phyloP scores from a whole-genome alignment of 2,888 invertebrate species.

The Archips crataeganus region DNA sequence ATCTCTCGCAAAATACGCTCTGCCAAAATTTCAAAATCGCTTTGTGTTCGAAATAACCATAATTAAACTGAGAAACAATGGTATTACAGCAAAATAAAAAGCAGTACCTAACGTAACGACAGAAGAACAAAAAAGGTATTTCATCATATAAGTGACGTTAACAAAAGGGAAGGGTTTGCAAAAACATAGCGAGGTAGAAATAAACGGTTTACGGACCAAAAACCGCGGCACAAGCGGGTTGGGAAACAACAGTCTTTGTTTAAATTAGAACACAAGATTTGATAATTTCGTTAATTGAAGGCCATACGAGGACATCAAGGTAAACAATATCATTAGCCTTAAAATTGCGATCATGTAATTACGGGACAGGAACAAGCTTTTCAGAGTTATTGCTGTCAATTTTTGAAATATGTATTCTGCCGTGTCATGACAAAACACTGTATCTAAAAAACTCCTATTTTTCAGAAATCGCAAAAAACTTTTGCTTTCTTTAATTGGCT shows the following conservation, averaged over 20 bases:
- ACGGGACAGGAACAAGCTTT: not conserved
- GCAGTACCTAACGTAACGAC: conserved; percentile 33
- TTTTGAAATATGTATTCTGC: not conserved
- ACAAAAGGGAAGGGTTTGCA: conserved; percentile 37
- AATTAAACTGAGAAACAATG: conserved; percentile 34
- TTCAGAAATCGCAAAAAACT: no score
- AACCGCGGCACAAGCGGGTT: conserved; percentile 34
- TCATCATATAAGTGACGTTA: conserved; percentile 33
- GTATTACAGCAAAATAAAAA: conserved; percentile 34
- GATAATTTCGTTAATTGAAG: conserved; percentile 13
- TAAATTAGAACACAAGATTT: conserved; percentile 9
- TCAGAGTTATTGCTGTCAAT: not conserved
- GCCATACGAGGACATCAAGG: conserved; percentile 30
- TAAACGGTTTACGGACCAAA: conserved; percentile 40
- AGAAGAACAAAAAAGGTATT: conserved; percentile 37
- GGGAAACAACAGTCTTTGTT: conserved; percentile 32
- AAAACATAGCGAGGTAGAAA: conserved; percentile 31
- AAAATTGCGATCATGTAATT: conserved; percentile 1
- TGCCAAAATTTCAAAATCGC: conserved; percentile 23
- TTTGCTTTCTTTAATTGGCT: no score
- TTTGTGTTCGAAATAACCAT: conserved; percentile 33
- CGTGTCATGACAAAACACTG: no score
- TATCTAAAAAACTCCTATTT: no score
- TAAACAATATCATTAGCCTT: conserved; percentile 2
- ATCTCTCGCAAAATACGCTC: conserved; percentile 7